These are phyloP conservation scores for Porites lobata DNA, from an alignment of 92 coral and sea anemone species.

Conservation along the genomic window DNA sequence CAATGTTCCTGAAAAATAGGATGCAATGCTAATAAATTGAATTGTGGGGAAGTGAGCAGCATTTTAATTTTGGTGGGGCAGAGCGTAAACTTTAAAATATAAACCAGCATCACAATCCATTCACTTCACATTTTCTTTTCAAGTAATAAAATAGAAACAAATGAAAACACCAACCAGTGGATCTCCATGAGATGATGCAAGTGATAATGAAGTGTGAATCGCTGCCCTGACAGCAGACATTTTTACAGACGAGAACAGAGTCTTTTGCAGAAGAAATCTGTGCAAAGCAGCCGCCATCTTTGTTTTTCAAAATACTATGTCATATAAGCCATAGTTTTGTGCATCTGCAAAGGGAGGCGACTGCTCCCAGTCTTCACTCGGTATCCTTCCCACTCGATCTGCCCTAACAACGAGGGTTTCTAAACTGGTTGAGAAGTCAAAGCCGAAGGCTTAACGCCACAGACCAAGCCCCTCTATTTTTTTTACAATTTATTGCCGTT, in stretches of 20 bases:
- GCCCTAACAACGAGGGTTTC: too few relatives aligned
- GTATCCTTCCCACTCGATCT: neutral
- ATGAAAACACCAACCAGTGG: conserved; percentile 55
- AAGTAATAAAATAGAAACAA: neutral
- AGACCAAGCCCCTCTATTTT: too few relatives aligned
- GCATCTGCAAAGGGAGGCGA: neutral
- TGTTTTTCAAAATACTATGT: neutral
- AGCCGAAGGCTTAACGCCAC: too few relatives aligned
- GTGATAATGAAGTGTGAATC: conserved; percentile 5
- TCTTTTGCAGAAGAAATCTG: neutral
- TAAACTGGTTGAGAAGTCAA: too few relatives aligned
- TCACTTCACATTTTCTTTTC: too few relatives aligned
- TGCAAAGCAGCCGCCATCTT: conserved; percentile 31
- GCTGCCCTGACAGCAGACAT: neutral
- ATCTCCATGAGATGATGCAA: conserved; percentile 67
- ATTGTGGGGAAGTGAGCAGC: too few relatives aligned
- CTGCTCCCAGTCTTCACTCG: neutral
- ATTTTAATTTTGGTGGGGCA: too few relatives aligned
- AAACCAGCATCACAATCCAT: too few relatives aligned
- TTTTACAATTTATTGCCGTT: too few relatives aligned
- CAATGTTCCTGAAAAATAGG: too few relatives aligned
- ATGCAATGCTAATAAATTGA: too few relatives aligned
- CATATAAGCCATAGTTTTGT: conserved; percentile 4
- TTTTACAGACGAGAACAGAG: conserved; percentile 18
- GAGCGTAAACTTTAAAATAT: too few relatives aligned